Conservation (phyloP, 2,113 vertebrate genomes). For the Brachirus orientalis region DNA sequence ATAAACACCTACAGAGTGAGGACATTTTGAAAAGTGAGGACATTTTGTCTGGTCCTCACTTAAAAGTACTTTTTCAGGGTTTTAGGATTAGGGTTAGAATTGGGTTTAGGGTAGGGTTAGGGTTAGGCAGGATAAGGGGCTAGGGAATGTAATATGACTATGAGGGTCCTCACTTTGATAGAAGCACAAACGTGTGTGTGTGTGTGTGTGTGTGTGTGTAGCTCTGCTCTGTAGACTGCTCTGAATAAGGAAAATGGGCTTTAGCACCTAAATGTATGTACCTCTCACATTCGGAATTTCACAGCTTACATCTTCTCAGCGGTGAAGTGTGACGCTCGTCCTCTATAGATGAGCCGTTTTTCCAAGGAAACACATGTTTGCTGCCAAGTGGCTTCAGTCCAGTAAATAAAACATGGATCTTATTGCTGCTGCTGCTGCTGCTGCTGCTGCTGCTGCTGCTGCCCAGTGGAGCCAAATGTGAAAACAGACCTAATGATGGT, state of each 20-base stretch:
- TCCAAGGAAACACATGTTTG: conserved; percentile 45
- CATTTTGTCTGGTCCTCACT: too few relatives aligned
- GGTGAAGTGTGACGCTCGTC: conserved; percentile 35
- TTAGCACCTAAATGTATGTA: conserved; percentile 50
- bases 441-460: conserved; percentile 9
- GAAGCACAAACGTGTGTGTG: too few relatives aligned
- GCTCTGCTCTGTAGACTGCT: background rate
- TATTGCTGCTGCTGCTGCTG: conserved; percentile 7
- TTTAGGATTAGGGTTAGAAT: too few relatives aligned
- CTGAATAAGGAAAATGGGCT: conserved; percentile 35
- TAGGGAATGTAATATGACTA: too few relatives aligned
- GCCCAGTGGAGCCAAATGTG: conserved; percentile 8
- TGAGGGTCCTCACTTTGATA: too few relatives aligned
- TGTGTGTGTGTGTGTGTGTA: too few relatives aligned
- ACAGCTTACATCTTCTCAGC: conserved; percentile 43
- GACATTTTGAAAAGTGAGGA: too few relatives aligned
- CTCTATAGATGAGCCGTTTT: conserved; percentile 32
- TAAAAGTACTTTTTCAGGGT: too few relatives aligned
- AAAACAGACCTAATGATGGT: conserved; percentile 20
- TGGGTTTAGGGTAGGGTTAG: too few relatives aligned
- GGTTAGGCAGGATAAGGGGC: too few relatives aligned
- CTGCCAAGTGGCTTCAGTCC: conserved; percentile 44
- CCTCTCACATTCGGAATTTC: conserved; percentile 54
- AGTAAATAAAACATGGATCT: conserved; percentile 56
- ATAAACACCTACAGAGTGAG: too few relatives aligned